These are phyloP conservation scores for Aphelenchoides besseyi DNA, from an alignment of 1,140 invertebrate genomes.

Conservation along the genomic window DNA sequence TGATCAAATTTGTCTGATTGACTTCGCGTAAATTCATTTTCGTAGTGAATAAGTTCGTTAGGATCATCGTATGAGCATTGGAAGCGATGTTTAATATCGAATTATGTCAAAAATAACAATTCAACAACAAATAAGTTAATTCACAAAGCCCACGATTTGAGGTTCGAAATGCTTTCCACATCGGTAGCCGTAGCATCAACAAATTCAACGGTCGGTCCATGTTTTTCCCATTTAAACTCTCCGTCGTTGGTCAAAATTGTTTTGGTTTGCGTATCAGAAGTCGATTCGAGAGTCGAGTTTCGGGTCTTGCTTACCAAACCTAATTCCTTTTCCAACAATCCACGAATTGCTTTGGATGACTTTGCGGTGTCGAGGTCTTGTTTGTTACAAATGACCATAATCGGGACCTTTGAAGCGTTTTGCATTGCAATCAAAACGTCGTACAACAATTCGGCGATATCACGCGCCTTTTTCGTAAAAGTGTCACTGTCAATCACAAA, in stretches of 20 bases:
- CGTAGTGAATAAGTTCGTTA: no score
- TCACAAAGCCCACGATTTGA: neutral
- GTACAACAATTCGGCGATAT: constrained; percentile 51
- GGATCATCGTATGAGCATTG: no score
- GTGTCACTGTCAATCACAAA: constrained; percentile 49
- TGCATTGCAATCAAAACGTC: constrained; percentile 37
- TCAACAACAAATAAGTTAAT: no score
- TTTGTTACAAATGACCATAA: constrained; percentile 47
- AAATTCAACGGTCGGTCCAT: constrained; percentile 3
- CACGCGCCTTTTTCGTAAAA: constrained; percentile 41
- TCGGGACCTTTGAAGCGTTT: constrained; percentile 20
- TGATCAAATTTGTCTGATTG: no score
- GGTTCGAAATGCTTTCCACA: neutral
- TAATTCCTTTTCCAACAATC: constrained; percentile 15
- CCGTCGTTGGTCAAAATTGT: constrained; percentile 7
- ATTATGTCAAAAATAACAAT: no score
- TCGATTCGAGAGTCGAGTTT: constrained; percentile 8
- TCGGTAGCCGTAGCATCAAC: constrained; percentile 1
- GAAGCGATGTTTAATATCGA: no score
- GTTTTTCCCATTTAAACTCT: neutral
- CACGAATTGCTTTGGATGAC: constrained; percentile 8
- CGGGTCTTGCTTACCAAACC: constrained; percentile 5
- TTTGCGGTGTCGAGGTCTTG: constrained; percentile 34
- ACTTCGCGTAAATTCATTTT: no score
- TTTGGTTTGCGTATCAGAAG: constrained; percentile 2